Percentiles rank a stretch among this genome's conserved stretches.
phyloP scores from a whole-genome alignment of 2,113 vertebrate species.

The Malurus elegans region DNA sequence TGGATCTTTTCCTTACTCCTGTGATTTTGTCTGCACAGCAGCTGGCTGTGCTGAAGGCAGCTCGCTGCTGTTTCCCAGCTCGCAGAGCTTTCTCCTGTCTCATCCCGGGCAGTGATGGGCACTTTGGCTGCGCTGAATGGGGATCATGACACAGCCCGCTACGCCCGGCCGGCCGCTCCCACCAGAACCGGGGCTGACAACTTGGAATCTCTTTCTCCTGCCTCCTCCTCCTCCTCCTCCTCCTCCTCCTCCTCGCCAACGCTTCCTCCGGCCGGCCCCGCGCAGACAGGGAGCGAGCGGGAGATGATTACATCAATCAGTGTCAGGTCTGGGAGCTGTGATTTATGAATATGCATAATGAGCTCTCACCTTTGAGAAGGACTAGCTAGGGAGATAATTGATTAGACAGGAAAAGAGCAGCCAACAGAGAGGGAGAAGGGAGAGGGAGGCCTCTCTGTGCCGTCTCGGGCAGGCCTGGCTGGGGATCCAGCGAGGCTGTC shows the following conservation, averaged over 20 bases:
- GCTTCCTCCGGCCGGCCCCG: slow-evolving; percentile 20
- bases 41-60: background rate
- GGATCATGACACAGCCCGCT: background rate
- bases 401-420: slow-evolving; percentile 82
- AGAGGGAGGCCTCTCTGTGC: background rate
- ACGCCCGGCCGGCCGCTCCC: background rate
- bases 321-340: slow-evolving; percentile 73
- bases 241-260: background rate
- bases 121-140: background rate
- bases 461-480: background rate
- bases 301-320: slow-evolving; percentile 79
- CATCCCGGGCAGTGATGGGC: background rate
- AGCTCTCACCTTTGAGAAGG: slow-evolving; percentile 75
- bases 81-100: background rate
- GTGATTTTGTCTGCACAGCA: background rate
- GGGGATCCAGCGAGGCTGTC: slow-evolving; percentile 14
- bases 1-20: background rate
- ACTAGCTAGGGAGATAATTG: slow-evolving; percentile 81
- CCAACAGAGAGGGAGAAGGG: slow-evolving; percentile 30
- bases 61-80: background rate
- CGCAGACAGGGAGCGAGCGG: slow-evolving; percentile 23
- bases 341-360: slow-evolving; percentile 85
- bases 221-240: background rate
- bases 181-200: background rate
- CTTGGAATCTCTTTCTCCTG: slow-evolving; percentile 3